Conservation (phyloP, 2,797 vertebrate species). For the Tamandua tetradactyla region DNA sequence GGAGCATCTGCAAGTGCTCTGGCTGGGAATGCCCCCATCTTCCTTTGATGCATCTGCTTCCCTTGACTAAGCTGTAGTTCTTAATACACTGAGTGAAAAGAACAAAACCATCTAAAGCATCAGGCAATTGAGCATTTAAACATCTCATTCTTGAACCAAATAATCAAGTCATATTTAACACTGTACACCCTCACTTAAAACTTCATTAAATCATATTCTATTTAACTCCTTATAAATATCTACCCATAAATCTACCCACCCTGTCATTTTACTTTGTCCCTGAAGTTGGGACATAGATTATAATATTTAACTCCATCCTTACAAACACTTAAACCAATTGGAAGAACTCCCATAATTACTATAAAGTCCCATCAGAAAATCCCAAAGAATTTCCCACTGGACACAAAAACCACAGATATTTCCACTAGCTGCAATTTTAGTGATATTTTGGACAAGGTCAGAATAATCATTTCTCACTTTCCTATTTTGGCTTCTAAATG, state of each 20-base stretch:
- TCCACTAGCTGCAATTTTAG: neutral
- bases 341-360: neutral
- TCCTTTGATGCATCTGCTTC: neutral
- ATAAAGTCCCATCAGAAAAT: neutral
- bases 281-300: neutral
- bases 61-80: neutral
- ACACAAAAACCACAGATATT: neutral
- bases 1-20: neutral
- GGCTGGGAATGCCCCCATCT: neutral
- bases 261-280: neutral
- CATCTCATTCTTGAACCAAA: neutral
- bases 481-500: constrained; percentile 28
- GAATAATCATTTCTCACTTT: neutral
- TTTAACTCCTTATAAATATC: neutral
- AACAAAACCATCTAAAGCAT: neutral
- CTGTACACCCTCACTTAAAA: neutral
- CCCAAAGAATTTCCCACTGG: neutral
- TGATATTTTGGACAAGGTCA: neutral
- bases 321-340: neutral
- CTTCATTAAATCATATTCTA: neutral
- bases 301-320: neutral
- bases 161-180: neutral
- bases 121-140: neutral
- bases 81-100: neutral
- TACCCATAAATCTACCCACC: neutral